These are phyloP conservation scores for Typhlichthys eigenmanni DNA, from an alignment of 2,797 vertebrate species.

Conservation along the genomic window DNA sequence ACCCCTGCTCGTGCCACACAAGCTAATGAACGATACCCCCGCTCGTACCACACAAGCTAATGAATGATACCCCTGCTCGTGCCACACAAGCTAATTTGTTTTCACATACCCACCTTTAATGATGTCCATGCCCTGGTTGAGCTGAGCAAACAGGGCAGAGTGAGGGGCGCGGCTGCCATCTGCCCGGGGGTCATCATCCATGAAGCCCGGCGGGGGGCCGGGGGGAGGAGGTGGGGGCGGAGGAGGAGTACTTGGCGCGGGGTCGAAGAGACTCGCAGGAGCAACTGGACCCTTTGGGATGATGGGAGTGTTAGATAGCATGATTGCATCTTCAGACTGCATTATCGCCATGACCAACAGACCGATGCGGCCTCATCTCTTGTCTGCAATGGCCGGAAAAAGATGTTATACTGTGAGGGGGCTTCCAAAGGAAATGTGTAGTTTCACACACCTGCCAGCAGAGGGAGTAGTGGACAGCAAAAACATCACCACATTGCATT, in stretches of 20 bases:
- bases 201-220: constrained; percentile 80
- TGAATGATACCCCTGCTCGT: not conserved
- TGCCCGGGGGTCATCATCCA: constrained; percentile 60
- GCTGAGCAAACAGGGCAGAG: constrained; percentile 89
- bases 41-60: too few species aligned
- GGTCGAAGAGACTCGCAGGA: constrained; percentile 66
- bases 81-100: not conserved
- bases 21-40: not conserved
- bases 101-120: constrained; percentile 83
- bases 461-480: constrained; percentile 55
- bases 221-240: constrained; percentile 85
- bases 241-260: constrained; percentile 54
- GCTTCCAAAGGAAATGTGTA: constrained; percentile 13
- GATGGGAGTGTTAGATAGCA: not conserved
- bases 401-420: not conserved
- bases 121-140: constrained; percentile 95
- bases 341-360: constrained; percentile 4
- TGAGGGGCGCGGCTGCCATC: constrained; percentile 70
- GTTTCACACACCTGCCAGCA: constrained; percentile 45
- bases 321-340: not conserved
- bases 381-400: not conserved
- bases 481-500: not conserved
- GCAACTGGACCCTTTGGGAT: constrained; percentile 77
- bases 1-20: not conserved
- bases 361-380: not conserved